Evolutionary conservation across 2,888 invertebrate species (phyloP), one percentile per base, ranked within the genome.

Genomic region (Perithous albicinctus): DNA sequence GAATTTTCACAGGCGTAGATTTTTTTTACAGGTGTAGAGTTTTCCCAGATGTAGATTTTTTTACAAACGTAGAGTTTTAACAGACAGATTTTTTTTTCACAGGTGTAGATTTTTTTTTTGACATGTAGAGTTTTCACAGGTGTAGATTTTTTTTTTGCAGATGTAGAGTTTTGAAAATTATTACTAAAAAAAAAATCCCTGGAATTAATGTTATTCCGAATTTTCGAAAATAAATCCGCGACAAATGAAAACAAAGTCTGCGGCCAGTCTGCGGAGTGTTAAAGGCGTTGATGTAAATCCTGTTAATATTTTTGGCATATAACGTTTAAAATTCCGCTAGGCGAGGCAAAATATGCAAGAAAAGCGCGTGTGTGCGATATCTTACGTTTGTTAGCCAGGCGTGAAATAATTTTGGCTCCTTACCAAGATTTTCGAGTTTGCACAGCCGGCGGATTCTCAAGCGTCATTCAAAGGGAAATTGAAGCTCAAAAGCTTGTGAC

Each of bases 351-450:
- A 56, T 41, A 26, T 38, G 10, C 54, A 54, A 41, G 23, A 20
- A 15, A 41, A n/a, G n/a, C n/a, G 20, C 15, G 46, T 54, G 63
- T 56, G 2, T 12, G 15, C 56, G 56, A 56, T 56, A 63, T 51
- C 51, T 56, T 18, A 54, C 6, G 35, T 6, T n/a, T 20, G 61
- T 54, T 29, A 61, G 41, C 54, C 12, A 54, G 38, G 61, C 76
- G 67, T 76, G 61, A 73, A 76, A 79, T 79, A 56, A 72, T 67
- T 67, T 79, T 76, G 82, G 79, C 82, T 54, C 54, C 8, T 67
- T 35, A 56, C 72, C 79, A 79, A 78, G 51, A n/a, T n/a, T 38
- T 70, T 63, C 59, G 7, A 10, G 29, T 46, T 32, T 20, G 35
- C n/a, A 51, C 64, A 63, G 56, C 63, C 63, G 80, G 72, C 18